These are phyloP conservation scores for Myopa testacea DNA, from an alignment of 2,888 invertebrate genomes.

Conservation along the genomic window DNA sequence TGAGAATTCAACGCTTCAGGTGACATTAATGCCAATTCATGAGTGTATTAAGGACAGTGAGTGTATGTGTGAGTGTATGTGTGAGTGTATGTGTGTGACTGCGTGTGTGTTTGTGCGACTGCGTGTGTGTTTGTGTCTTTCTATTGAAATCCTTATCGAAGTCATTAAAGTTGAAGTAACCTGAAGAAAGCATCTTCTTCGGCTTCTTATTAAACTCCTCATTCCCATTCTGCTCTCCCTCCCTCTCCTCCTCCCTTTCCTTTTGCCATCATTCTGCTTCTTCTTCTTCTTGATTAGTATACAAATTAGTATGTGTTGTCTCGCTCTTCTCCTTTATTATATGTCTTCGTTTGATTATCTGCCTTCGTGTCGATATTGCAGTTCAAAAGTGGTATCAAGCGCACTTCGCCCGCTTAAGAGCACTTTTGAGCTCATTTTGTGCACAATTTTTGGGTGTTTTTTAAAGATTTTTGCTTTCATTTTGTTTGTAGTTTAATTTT, in stretches of 20 bases:
- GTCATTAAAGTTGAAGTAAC: neutral
- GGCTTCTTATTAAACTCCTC: no score
- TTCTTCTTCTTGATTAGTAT: neutral
- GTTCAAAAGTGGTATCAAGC: conserved; percentile 33
- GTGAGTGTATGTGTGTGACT: neutral
- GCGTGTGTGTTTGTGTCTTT: neutral
- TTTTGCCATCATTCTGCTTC: neutral
- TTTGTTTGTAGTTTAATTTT: no score
- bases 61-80: neutral
- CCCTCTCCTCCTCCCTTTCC: neutral
- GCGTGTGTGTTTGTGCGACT: neutral
- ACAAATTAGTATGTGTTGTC: no score
- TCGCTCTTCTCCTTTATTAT: no score
- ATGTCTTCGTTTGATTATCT: no score
- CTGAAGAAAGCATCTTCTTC: neutral
- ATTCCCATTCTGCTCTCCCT: neutral
- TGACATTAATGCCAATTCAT: no score
- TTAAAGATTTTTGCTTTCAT: no score
- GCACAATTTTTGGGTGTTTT: neutral
- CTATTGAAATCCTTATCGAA: neutral
- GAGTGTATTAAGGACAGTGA: no score
- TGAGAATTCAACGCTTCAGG: no score
- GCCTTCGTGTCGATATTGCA: conserved; percentile 28
- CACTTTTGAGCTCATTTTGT: conserved; percentile 5
- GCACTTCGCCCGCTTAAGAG: conserved; percentile 32